Base-by-base conservation (phyloP, 2,888 invertebrate genomes). In the Limnephilus lunatus region DNA sequence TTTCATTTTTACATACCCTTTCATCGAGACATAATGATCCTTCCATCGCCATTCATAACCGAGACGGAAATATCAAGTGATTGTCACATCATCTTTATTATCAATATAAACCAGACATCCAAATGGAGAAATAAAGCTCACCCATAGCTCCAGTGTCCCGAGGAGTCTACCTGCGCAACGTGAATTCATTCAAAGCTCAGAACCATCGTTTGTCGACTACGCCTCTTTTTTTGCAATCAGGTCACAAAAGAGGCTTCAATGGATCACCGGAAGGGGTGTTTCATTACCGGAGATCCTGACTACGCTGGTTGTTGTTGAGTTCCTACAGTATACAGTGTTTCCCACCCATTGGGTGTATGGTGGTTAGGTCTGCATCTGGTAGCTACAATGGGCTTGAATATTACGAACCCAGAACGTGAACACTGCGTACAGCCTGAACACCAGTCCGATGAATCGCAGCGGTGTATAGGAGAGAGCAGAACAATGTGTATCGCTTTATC, bases 251-350 rank as follows among this genome's bases (percentile, higher is more conserved):
- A 89, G 90, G 68, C 53, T 44, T 92, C 90, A 93, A 93, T 93
- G 92, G 85, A 89, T 87, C 85, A 91, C 93, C 93, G 93, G 93
- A 93, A 93, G 90, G 90, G 93, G 93, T 93, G 91, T 93, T 93
- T 90, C 88, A 93, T 93, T 93, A 92, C 93, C 92, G 93, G 92
- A 92, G 48, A 89, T 89, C 89, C 91, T 83, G 83, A 80, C 86
- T 86, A 39, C 44, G 68, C 25, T 68, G 85, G 11, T 48, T 86
- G 90, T 86, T 31, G 81, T 91, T 92, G 87, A 68, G 19, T 82
- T 15, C 32, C 39, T 19, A 14, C 68, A 68, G 68, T 25, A 25
- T 68, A n/a, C 9, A 7, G 68, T 25, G 9, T 68, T 68, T 68
- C 68, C 68, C 68, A 68, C 68, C 88, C 89, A 83, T 90, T 48